Evolutionary conservation across 1,140 invertebrate genomes (phyloP).

Genomic region (Dinothrombium tinctorium): DNA sequence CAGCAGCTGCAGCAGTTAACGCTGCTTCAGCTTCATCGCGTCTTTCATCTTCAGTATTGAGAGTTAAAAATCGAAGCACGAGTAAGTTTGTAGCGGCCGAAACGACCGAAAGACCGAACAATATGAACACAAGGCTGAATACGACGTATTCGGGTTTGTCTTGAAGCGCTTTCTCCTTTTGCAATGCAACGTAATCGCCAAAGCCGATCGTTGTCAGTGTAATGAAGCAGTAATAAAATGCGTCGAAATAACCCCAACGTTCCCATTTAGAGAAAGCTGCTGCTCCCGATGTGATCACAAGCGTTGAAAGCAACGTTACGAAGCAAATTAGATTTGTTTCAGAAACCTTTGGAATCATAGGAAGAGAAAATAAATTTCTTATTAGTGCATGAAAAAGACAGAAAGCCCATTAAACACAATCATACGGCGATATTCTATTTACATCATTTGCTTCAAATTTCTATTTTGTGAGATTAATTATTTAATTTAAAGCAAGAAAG

Average conservation of each 20-base stretch:
- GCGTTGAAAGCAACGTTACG: constrained; percentile 73
- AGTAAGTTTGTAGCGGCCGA: constrained; percentile 93
- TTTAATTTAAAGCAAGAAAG: too few species aligned
- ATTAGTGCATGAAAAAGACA: too few species aligned
- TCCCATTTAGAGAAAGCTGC: constrained; percentile 85
- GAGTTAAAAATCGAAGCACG: constrained; percentile 91
- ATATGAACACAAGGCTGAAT: constrained; percentile 93
- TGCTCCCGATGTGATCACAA: constrained; percentile 85
- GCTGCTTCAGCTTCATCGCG: constrained; percentile 73
- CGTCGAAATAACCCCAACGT: constrained; percentile 91
- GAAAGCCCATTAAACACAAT: too few species aligned
- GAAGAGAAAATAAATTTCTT: neutral
- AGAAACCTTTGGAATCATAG: constrained; percentile 45
- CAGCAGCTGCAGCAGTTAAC: constrained; percentile 38
- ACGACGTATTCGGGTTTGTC: constrained; percentile 89
- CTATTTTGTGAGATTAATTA: too few species aligned
- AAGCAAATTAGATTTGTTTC: constrained; percentile 93
- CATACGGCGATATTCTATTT: too few species aligned
- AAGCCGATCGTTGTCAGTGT: constrained; percentile 83
- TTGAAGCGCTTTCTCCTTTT: constrained; percentile 76
- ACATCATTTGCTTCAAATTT: too few species aligned
- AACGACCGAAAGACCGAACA: constrained; percentile 96
- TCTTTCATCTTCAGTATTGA: constrained; percentile 88
- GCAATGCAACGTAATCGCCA: constrained; percentile 34
- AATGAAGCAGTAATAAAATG: constrained; percentile 97